phyloP scores from a whole-genome alignment of 2,113 vertebrate genomes.

The Cygnus atratus region DNA sequence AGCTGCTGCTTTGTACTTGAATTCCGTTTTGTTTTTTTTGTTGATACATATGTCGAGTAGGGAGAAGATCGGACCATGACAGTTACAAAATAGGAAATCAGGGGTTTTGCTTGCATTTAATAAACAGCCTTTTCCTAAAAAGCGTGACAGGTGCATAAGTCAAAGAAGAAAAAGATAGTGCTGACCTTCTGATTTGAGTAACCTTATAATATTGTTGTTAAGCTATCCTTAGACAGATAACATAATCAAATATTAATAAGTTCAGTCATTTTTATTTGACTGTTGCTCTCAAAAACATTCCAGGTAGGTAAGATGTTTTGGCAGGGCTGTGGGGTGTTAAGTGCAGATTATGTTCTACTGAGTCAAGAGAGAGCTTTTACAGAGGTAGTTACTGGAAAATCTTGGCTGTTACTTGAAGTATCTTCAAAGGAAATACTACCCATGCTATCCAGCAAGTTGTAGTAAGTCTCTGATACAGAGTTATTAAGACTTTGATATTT shows the following conservation, averaged over 20 bases:
- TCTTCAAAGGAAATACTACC: background rate
- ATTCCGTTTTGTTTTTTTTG: background rate
- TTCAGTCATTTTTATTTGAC: background rate
- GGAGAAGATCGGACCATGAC: background rate
- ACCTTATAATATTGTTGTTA: background rate
- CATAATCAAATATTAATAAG: background rate
- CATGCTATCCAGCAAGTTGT: background rate
- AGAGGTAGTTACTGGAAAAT: background rate
- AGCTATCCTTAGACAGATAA: background rate
- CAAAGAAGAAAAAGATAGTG: background rate
- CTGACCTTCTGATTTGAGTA: background rate
- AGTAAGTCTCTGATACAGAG: background rate
- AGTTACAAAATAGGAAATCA: background rate
- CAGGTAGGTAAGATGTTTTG: background rate
- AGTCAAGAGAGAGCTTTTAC: background rate
- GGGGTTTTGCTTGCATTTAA: background rate
- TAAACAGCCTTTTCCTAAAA: background rate
- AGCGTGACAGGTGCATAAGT: background rate
- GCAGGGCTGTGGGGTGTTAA: background rate
- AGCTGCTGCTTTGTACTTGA: conserved; percentile 16
- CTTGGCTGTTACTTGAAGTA: background rate
- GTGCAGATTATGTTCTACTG: background rate
- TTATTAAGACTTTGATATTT: background rate
- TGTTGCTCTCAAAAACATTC: background rate
- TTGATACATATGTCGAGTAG: background rate